A percentile compares a stretch with the other conserved stretches of the same genome.
These are phyloP conservation scores for Apamea crenata DNA, from an alignment of 2,888 invertebrate genomes.

Conservation along the genomic window DNA sequence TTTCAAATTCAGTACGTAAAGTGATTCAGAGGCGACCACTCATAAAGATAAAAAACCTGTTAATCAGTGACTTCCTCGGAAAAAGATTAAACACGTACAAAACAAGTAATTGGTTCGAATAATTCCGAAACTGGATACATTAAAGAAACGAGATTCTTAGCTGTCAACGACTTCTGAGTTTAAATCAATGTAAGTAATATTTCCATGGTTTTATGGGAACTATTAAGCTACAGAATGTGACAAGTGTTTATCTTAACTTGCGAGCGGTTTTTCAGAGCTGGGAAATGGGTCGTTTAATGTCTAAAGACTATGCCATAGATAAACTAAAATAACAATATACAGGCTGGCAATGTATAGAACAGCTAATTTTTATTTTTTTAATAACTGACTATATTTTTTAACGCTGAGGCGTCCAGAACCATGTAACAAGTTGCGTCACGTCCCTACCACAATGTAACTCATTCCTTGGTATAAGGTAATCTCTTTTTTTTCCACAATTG, in stretches of 20 bases:
- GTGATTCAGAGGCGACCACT: slow-evolving; percentile 78
- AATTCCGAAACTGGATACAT: slow-evolving; percentile 76
- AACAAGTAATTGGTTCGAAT: slow-evolving; percentile 78
- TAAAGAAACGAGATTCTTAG: slow-evolving; percentile 74
- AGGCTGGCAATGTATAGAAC: neutral
- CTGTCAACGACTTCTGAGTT: slow-evolving; percentile 66
- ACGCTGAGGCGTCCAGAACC: neutral
- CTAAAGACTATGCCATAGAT: slow-evolving; percentile 20
- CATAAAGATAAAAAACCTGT: slow-evolving; percentile 81
- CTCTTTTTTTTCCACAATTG: neutral
- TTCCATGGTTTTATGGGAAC: slow-evolving; percentile 43
- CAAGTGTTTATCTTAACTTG: slow-evolving; percentile 47
- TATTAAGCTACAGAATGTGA: slow-evolving; percentile 49
- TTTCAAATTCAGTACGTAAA: slow-evolving; percentile 68
- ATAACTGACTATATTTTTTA: neutral
- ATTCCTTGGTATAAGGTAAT: neutral
- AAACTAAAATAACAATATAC: slow-evolving; percentile 29
- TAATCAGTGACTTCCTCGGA: slow-evolving; percentile 84
- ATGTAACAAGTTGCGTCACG: neutral
- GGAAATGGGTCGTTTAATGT: slow-evolving; percentile 38
- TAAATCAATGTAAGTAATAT: slow-evolving; percentile 62
- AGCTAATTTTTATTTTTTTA: neutral
- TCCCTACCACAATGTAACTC: neutral
- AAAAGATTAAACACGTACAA: slow-evolving; percentile 79
- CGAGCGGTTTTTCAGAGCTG: slow-evolving; percentile 15